Percentiles rank a stretch among this genome's conserved stretches.
Conservation (phyloP, 2,888 invertebrate genomes). For the Nephrocerus scutellatus region DNA sequence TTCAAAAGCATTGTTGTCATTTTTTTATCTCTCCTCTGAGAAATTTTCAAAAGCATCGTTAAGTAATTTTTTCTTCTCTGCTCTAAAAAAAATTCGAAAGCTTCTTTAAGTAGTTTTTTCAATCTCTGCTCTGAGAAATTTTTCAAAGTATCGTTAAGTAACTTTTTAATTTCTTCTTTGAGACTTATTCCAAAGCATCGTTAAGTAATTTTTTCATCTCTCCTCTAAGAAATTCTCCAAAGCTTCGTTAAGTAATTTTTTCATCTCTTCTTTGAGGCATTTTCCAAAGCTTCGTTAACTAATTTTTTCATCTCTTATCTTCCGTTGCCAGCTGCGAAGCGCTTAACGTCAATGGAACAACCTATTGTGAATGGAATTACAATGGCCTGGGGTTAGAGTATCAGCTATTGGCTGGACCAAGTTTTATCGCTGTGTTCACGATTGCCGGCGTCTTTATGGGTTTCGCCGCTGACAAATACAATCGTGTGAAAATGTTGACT, state of each 20-base stretch:
- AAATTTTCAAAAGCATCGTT: slow-evolving; percentile 15
- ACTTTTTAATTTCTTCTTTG: neutral
- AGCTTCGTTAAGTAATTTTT: neutral
- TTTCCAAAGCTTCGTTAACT: neutral
- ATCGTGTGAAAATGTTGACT: slow-evolving; percentile 68
- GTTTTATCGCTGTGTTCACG: slow-evolving; percentile 87
- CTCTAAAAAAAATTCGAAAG: neutral
- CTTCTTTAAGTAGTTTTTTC: neutral
- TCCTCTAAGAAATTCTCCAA: neutral
- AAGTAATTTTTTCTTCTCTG: slow-evolving; percentile 8
- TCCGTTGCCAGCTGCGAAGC: slow-evolving; percentile 61
- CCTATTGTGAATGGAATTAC: slow-evolving; percentile 87
- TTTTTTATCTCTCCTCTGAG: too few species aligned
- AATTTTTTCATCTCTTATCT: neutral
- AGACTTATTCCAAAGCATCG: neutral
- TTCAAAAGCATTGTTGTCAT: neutral
- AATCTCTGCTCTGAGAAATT: neutral
- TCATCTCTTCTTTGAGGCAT: neutral
- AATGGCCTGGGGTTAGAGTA: slow-evolving; percentile 88
- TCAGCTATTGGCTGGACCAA: slow-evolving; percentile 86
- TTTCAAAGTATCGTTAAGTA: neutral
- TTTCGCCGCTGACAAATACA: slow-evolving; percentile 69
- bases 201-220: neutral
- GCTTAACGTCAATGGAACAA: slow-evolving; percentile 61
- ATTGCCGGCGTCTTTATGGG: slow-evolving; percentile 80